Evolutionary conservation across 2,888 invertebrate species (phyloP), one percentile per base, ranked within the genome.

Genomic region (Prenolepis imparis): DNA sequence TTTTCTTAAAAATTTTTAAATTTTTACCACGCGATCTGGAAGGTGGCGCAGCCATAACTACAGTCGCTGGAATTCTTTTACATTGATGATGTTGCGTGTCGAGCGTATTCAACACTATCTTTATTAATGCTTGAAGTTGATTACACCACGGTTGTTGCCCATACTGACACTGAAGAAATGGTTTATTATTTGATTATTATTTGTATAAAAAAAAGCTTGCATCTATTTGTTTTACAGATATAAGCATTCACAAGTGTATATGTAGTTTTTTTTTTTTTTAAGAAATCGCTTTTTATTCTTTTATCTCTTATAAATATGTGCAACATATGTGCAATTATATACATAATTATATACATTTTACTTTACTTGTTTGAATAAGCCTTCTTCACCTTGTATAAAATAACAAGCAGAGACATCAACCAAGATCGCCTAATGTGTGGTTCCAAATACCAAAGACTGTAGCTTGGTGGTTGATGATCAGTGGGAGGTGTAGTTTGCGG

Each of bases 41-140:
- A 4, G 96, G 96, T 64, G 97, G 96, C 81, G 96, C 97, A 93
- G 97, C 97, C 95, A 98, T 96, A 66, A 98, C 96, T 89, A 98
- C 97, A 3, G 97, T 96, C 11, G 97, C 97, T 66, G 98, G 98
- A 85, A 98, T 97, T 89, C 97, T 96, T 93, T 97, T 97, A 95
- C 99, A 99, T 85, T 97, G 97, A 95, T 99, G 99, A 93, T 98
- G 97, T 94, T 98, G 98, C 8, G 97, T 97, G 94, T 98, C 98
- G 87, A 99, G 95, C 0, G 99, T 98, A 95, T 98, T 98, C 84
- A 99, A 96, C 21, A 99, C 98, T 90, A 99, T 97, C 89, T 97
- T 96, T 75, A 99, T 97, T 87, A 99, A 95, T 0, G 97, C 96
- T 93, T 98, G 97, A 73, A 98, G 96, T 92, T 97, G 97, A 11